Percentiles rank a stretch among this genome's conserved stretches.
phyloP scores from a whole-genome alignment of 2,797 vertebrate species.

The Ctenopoma kingsleyae region DNA sequence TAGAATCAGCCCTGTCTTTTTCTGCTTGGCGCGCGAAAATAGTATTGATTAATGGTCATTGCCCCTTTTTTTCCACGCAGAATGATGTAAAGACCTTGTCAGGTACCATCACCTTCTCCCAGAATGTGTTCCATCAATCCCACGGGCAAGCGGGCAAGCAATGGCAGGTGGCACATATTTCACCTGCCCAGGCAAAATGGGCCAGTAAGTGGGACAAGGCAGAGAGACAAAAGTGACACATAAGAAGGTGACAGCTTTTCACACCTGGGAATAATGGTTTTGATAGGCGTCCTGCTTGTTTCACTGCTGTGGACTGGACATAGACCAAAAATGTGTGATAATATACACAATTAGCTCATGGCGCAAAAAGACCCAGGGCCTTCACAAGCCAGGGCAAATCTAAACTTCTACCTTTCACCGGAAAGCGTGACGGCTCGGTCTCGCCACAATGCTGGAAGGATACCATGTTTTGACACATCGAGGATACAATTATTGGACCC shows the following conservation, averaged over 20 bases:
- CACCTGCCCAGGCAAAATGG: conserved; percentile 92
- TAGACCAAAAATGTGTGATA: conserved; percentile 79
- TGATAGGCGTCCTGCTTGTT: conserved; percentile 92
- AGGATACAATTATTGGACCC: conserved; percentile 94
- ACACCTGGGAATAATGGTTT: conserved; percentile 97
- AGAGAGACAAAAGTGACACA: conserved; percentile 89
- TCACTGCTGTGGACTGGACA: conserved; percentile 70
- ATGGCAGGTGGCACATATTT: conserved; percentile 92
- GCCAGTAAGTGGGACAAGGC: conserved; percentile 85
- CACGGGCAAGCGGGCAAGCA: conserved; percentile 86
- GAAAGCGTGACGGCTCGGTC: conserved; percentile 63
- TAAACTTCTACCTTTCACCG: conserved; percentile 69
- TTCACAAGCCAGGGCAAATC: conserved; percentile 79
- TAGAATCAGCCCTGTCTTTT: conserved; percentile 68
- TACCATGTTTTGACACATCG: conserved; percentile 91
- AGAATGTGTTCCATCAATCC: conserved; percentile 86
- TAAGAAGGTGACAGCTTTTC: conserved; percentile 95
- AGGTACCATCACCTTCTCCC: conserved; percentile 83
- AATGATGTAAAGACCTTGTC: conserved; percentile 85
- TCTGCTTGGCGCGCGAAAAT: conserved; percentile 63
- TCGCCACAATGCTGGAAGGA: conserved; percentile 55
- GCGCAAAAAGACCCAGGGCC: conserved; percentile 65
- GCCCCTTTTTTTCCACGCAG: conserved; percentile 64
- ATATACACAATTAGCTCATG: conserved; percentile 84
- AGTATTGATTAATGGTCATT: conserved; percentile 81